Evolutionary conservation across 2,797 vertebrate species (phyloP).

Genomic region (Sylvia borin): DNA sequence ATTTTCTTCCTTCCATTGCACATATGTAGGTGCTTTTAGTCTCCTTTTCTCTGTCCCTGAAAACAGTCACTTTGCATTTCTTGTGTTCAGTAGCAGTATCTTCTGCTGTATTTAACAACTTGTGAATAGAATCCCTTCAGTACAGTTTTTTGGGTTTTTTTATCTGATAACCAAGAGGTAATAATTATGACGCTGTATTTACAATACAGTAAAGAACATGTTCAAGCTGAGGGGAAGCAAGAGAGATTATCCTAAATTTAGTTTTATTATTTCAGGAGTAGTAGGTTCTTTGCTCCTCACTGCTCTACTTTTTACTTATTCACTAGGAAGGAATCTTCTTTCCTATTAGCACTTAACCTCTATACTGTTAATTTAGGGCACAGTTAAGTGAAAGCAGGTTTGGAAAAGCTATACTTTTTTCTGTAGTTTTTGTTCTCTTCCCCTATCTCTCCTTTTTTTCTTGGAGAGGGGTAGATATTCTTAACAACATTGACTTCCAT

Average conservation of each 20-base stretch:
- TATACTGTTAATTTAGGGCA: conserved; percentile 7
- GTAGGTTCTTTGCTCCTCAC: neutral
- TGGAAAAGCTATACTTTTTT: neutral
- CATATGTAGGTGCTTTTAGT: neutral
- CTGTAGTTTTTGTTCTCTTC: neutral
- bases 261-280: neutral
- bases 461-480: neutral
- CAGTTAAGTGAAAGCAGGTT: neutral
- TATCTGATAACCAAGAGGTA: neutral
- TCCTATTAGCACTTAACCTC: conserved; percentile 18
- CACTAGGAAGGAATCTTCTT: neutral
- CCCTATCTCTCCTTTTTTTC: neutral
- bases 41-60: neutral
- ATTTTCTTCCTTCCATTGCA: neutral
- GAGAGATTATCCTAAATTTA: neutral
- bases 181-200: neutral
- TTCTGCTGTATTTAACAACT: neutral
- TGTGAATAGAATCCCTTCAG: neutral
- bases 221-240: neutral
- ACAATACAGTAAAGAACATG: neutral
- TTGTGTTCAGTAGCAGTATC: neutral
- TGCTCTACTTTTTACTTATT: neutral
- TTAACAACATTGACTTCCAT: neutral
- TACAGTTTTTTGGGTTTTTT: neutral
- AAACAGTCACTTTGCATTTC: neutral